A percentile compares a stretch with the other conserved stretches of the same genome.
These are phyloP conservation scores for Drepana falcataria DNA, from an alignment of 2,888 invertebrate genomes.

Conservation along the genomic window DNA sequence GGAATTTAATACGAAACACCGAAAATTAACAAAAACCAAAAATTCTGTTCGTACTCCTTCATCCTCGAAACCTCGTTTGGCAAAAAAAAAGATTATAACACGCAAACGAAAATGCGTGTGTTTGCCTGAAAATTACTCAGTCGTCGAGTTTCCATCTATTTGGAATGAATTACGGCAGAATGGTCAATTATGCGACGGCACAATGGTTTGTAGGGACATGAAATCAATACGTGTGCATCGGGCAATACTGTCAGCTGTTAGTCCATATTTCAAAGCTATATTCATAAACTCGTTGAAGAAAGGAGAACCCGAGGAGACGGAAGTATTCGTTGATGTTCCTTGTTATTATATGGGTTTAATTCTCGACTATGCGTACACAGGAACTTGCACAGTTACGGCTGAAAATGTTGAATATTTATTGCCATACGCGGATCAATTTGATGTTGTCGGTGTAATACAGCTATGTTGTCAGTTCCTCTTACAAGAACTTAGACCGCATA, in stretches of 20 bases:
- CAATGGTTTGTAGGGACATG: conserved; percentile 81
- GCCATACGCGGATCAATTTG: conserved; percentile 85
- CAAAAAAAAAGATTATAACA: conserved; percentile 64
- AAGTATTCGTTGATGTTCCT: conserved; percentile 80
- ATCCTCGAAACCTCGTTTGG: conserved; percentile 62
- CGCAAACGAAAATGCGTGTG: conserved; percentile 80
- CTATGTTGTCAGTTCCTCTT: conserved; percentile 83
- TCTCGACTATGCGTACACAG: conserved; percentile 87
- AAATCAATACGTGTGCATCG: conserved; percentile 82
- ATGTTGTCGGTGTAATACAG: conserved; percentile 84
- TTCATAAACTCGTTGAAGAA: conserved; percentile 83
- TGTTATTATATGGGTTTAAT: conserved; percentile 81
- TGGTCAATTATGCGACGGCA: conserved; percentile 84
- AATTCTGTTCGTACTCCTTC: conserved; percentile 70
- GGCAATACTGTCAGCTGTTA: conserved; percentile 84
- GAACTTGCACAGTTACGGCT: conserved; percentile 80
- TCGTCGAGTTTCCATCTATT: conserved; percentile 81
- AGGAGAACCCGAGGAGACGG: conserved; percentile 78
- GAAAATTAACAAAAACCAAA: conserved; percentile 77
- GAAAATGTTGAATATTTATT: conserved; percentile 84
- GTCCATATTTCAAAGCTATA: conserved; percentile 85
- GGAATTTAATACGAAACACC: conserved; percentile 77
- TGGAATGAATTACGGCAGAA: conserved; percentile 83
- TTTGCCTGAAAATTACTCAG: conserved; percentile 77
- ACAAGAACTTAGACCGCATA: conserved; percentile 80